Conservation (phyloP, 2,113 vertebrate species). For the Corydoras sp. region DNA sequence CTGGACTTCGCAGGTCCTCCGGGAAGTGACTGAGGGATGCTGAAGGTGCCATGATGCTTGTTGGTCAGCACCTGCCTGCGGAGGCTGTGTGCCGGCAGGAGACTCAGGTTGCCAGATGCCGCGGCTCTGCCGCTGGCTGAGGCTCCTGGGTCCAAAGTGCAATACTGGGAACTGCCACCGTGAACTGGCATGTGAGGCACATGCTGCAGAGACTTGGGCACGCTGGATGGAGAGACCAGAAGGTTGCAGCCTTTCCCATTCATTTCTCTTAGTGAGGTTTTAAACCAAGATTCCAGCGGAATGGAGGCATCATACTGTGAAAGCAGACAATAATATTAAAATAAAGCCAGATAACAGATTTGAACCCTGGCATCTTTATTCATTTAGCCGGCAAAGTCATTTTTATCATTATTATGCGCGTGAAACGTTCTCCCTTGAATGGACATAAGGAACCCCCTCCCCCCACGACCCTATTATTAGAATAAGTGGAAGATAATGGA, state of each 20-base stretch:
- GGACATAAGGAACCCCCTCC: too few relatives aligned
- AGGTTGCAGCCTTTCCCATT: conserved; percentile 66
- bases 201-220: conserved; percentile 58
- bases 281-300: background rate
- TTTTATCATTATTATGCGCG: too few relatives aligned
- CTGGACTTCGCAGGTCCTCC: conserved; percentile 23
- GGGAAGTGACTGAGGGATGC: conserved; percentile 31
- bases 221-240: conserved; percentile 57
- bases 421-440: too few relatives aligned
- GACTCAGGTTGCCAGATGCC: conserved; percentile 32
- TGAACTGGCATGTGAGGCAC: conserved; percentile 57
- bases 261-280: conserved; percentile 48
- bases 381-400: too few relatives aligned
- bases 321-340: background rate
- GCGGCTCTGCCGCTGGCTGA: conserved; percentile 22
- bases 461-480: too few relatives aligned
- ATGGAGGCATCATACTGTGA: conserved; percentile 18
- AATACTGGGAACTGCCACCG: conserved; percentile 30
- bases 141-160: conserved; percentile 27
- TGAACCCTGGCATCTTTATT: too few relatives aligned
- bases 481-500: too few relatives aligned
- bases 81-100: conserved; percentile 59
- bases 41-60: conserved; percentile 45
- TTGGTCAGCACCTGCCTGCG: conserved; percentile 59
- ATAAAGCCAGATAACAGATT: too few relatives aligned